Evolutionary conservation across 2,888 invertebrate species (phyloP).

Genomic region (Lysandra coridon): DNA sequence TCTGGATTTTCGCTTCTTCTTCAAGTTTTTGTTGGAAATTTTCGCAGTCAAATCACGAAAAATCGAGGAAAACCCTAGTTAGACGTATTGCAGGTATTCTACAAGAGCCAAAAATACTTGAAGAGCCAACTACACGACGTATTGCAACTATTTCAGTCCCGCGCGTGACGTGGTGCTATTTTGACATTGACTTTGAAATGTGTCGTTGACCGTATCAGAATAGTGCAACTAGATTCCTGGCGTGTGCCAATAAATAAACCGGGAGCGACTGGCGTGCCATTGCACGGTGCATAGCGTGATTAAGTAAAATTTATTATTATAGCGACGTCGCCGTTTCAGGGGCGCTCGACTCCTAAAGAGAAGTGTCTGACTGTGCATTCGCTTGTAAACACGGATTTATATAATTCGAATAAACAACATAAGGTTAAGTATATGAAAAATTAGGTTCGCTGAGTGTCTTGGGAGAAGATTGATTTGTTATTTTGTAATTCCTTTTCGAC

Average conservation of each 20-base stretch:
- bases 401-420: too few species aligned
- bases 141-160: not conserved
- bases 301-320: not conserved
- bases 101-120: not conserved
- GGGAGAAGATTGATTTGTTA: too few species aligned
- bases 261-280: not conserved
- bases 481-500: too few species aligned
- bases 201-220: constrained; percentile 10
- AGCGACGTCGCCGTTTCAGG: not conserved
- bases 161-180: constrained; percentile 7
- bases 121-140: not conserved
- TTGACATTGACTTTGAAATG: constrained; percentile 22
- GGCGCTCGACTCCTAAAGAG: not conserved
- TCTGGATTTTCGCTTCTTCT: too few species aligned
- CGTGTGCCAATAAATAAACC: constrained; percentile 13
- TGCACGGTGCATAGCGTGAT: not conserved
- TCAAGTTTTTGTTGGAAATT: too few species aligned
- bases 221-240: constrained; percentile 7
- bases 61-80: too few species aligned
- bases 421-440: too few species aligned
- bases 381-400: not conserved
- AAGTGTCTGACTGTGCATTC: not conserved
- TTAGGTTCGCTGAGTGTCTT: too few species aligned
- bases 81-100: too few species aligned
- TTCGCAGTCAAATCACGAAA: too few species aligned